Base-by-base conservation (phyloP, 2,888 invertebrate genomes). In the Sarcophaga subvicina region DNA sequence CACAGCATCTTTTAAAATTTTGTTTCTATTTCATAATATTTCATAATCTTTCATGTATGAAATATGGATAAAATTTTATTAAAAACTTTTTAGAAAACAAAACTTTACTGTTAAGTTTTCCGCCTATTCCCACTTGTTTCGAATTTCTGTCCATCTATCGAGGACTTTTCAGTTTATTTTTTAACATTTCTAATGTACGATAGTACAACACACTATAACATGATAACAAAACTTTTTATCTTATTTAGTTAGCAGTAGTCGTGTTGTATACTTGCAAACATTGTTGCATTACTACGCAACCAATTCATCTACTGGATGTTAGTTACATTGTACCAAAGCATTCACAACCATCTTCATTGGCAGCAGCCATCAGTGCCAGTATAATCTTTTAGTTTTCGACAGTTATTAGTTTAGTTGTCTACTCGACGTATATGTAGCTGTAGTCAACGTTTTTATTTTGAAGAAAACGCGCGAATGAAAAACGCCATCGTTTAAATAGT, bases 361-460 rank as follows among this genome's bases (percentile, higher is more conserved):
- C 37, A 45, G 11, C 63, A 54, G 14, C 14, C 59, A 60, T 3
- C 59, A 27, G 37, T 47, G 12, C 4, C 49, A 49, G 14, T 14
- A 54, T 60, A 27, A 60, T 72, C 62, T 49, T 54, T 54, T 49
- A 73, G n/a, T 70, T 76, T 59, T 59, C 59, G 64, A 59, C 54
- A 73, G 79, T 79, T 75, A 84, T 80, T 80, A 77, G 59, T 71
- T 62, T 77, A 67, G 62, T 75, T 60, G 59, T 54, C 49, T 54
- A 2, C 54, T 54, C 11, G 14, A 37, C 37, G 37, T 37, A 37
- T 37, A 37, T 37, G 37, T 37, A 37, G 8, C 10, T 17, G 17
- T 54, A 3, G 17, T 2, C 14, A 54, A 14, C 1, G 17, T 54
- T 17, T 54, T 54, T 54, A 54, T 54, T 14, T 12, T 14, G 3